Evolutionary conservation across 2,797 vertebrate species (phyloP), one percentile per base, ranked within the genome.

Genomic region (Hephaestus fuliginosus): DNA sequence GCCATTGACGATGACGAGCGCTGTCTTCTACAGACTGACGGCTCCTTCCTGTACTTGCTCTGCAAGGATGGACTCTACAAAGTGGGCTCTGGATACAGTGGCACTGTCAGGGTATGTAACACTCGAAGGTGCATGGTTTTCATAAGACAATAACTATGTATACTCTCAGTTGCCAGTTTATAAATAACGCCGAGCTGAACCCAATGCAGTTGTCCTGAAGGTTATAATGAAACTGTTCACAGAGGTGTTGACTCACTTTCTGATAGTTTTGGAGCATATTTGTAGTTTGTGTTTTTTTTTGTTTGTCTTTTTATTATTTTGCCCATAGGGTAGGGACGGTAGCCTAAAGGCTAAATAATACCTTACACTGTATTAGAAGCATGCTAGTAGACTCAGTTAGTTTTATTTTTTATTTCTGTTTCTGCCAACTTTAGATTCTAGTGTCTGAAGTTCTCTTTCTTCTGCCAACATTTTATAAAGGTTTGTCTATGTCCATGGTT

Each of bases 41-140:
- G 98, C 30, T 99, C 98, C 88, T 99, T 99, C 86, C 96, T 99
- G 30, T 99, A 99, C 93, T 94, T 99, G 77, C 96, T 99, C 86
- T 99, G 98, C 95, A 99, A 99, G 91, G 98, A 99, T 70, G 98
- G 98, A 77, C 97, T 99, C 80, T 99, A 98, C 93, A 99, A 98
- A 97, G 97, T 99, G 43, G 98, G 98, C 89, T 99, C 98, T 80
- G 98, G 98, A 92, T 99, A 99, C 92, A 99, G 98, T 33, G 98
- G 98, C 85, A 99, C 98, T 72, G 98, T 99, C 87, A 96, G 98
- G 97, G 96, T 97, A 92, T 15, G 92, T 75, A 62, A 8, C 33
- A 43, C 44, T 39, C 51, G 28, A 52, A 49, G 7, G 28, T 80
- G 25, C 6, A 14, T 70, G 25, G 18, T 71, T 61, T 56, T 77